A percentile compares a stretch with the other conserved stretches of the same genome.
These are phyloP conservation scores for Crossaster papposus DNA, from an alignment of 53 echinoderm and acorn worm species.

Conservation along the genomic window DNA sequence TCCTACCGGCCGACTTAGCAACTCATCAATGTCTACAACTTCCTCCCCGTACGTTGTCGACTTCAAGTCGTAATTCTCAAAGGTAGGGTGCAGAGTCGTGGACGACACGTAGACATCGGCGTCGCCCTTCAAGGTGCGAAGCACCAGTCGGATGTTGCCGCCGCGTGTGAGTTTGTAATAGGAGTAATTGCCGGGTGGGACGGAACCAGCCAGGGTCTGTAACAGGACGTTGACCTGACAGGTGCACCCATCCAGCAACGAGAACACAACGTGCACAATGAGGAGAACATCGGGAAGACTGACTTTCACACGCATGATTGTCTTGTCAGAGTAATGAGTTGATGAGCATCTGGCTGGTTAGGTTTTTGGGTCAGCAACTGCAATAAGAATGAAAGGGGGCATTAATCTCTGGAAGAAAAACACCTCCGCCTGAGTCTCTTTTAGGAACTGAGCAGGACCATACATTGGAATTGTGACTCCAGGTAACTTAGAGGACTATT, in stretches of 20 bases:
- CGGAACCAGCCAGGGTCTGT: constrained; percentile 74
- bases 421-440: too few species aligned
- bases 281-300: constrained; percentile 16
- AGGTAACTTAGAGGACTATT: too few species aligned
- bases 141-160: constrained; percentile 76
- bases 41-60: constrained; percentile 90
- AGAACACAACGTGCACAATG: constrained; percentile 2
- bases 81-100: constrained; percentile 66
- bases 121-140: constrained; percentile 82
- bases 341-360: background rate
- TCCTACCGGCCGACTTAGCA: constrained; percentile 71
- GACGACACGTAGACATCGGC: constrained; percentile 88
- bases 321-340: background rate
- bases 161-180: constrained; percentile 78
- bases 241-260: constrained; percentile 7
- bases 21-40: constrained; percentile 73
- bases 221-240: constrained; percentile 44
- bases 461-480: too few species aligned
- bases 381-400: too few species aligned
- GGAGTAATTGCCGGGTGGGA: constrained; percentile 81
- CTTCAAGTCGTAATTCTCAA: constrained; percentile 80
- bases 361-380: background rate
- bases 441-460: too few species aligned
- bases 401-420: too few species aligned
- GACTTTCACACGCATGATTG: constrained; percentile 23